These are phyloP conservation scores for Dromiciops gliroides DNA, from an alignment of 2,113 vertebrate species.

Conservation along the genomic window DNA sequence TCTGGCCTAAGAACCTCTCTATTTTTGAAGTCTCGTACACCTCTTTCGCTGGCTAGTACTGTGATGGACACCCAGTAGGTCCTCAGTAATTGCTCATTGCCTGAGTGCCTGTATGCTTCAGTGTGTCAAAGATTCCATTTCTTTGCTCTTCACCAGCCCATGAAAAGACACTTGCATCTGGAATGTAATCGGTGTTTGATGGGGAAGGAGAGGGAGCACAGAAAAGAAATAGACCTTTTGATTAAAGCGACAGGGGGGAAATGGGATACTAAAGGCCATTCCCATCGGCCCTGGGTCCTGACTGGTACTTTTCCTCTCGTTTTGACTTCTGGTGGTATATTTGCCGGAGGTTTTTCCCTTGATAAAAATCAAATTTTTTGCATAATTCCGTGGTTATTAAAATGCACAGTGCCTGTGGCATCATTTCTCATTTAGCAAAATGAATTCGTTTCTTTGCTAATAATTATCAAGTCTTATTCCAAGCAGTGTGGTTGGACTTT, in stretches of 20 bases:
- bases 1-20: neutral
- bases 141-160: neutral
- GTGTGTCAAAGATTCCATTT: neutral
- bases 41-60: neutral
- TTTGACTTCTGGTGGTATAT: conserved; percentile 62
- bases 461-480: conserved; percentile 59
- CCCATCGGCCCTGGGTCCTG: conserved; percentile 41
- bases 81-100: neutral
- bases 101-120: neutral
- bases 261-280: conserved; percentile 54
- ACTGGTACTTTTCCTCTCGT: conserved; percentile 69
- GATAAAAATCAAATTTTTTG: conserved; percentile 79
- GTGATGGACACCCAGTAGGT: neutral
- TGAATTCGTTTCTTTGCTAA: conserved; percentile 75
- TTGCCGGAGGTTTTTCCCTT: conserved; percentile 69
- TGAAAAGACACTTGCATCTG: neutral
- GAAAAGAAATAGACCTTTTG: conserved; percentile 32
- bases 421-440: conserved; percentile 70
- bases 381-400: conserved; percentile 79
- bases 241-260: conserved; percentile 44
- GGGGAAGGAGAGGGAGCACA: neutral
- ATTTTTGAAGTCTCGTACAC: neutral
- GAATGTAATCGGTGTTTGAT: neutral
- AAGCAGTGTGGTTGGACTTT: conserved; percentile 60
- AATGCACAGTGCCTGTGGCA: conserved; percentile 60